Percentiles rank a stretch among this genome's conserved stretches.
phyloP scores from a whole-genome alignment of 2,888 invertebrate species.

The Pandemis corylana region DNA sequence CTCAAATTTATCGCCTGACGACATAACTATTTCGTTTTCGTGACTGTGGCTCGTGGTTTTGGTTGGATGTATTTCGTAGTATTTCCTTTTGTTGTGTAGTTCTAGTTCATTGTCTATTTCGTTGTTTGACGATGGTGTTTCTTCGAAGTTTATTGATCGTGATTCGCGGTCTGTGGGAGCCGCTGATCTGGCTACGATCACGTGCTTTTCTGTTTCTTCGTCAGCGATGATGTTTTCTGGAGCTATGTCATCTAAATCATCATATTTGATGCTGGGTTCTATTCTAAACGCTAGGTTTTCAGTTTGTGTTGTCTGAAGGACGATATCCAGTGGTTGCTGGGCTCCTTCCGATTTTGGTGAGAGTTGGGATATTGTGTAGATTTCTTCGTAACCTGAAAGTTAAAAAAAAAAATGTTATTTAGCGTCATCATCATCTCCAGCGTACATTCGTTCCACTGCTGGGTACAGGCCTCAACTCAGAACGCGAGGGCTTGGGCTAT shows the following conservation, averaged over 20 bases:
- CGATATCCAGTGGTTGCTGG: constrained; percentile 55
- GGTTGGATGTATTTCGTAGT: constrained; percentile 84
- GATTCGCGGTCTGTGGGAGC: constrained; percentile 75
- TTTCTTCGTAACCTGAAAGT: constrained; percentile 83
- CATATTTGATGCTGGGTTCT: constrained; percentile 69
- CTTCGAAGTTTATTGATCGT: constrained; percentile 83
- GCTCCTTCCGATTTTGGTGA: constrained; percentile 87
- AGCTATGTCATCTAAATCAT: constrained; percentile 54
- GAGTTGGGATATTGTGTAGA: constrained; percentile 87
- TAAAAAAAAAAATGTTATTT: constrained; percentile 41
- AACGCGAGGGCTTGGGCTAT: no score
- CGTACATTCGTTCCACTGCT: no score
- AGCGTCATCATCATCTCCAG: no score
- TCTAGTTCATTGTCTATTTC: constrained; percentile 86
- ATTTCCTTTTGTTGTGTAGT: constrained; percentile 75
- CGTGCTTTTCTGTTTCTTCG: constrained; percentile 66
- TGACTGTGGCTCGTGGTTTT: constrained; percentile 75
- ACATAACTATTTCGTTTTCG: constrained; percentile 69
- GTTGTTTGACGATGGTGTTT: constrained; percentile 81
- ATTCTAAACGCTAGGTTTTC: constrained; percentile 70
- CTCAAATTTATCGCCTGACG: constrained; percentile 75
- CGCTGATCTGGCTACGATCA: constrained; percentile 83
- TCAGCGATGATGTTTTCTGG: constrained; percentile 50
- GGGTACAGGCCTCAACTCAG: no score
- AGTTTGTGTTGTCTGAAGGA: constrained; percentile 68